Base-by-base conservation (phyloP, 2,797 vertebrate species). In the Eleutherodactylus coqui region DNA sequence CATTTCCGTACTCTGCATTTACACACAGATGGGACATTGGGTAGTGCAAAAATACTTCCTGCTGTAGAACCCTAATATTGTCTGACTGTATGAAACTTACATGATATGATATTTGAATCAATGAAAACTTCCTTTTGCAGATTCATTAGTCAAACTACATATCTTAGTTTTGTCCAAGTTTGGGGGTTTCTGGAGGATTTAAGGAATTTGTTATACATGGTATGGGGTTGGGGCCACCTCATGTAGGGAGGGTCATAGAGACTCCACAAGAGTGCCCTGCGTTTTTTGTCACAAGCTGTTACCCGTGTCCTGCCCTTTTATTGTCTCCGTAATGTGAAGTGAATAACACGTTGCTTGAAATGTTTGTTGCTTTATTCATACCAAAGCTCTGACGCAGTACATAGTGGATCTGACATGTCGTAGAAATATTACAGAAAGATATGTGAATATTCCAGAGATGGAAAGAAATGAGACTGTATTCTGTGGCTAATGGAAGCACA, bases 271-370 rank as follows among this genome's bases (percentile, higher is more conserved):
- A 17, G 27, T 45, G 70, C 41, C 16, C 17, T n/a, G 17, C 29
- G n/a, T 62, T 32, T 67, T 67, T 67, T 36, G 16, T 32, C 32
- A 36, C 29, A 24, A 8, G 17, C 10, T 3, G 17, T 67, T 14
- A 27, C 72, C 69, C 5, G 1, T 38, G 36, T 72, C 64, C 27
- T 41, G 70, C 70, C 47, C 51, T 58, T 36, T 24, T 32, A 45
- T 81, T 4, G 70, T 67, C 34, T 76, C 70, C 64, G 55, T 24
- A 9, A 17, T 82, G 60, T 55, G 34, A 49, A 32, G 45, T 32
- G 72, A n/a, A 55, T 86, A 67, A 41, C 76, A 8, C 64, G 21
- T 36, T 69, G 79, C 85, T 55, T 86, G 21, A 67, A 10, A 17
- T 43, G 41, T 38, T 14, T 36, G 17, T 69, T 34, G 75, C 41